Base-by-base conservation (phyloP, 2,797 vertebrate species). In the Urophycis tenuis region DNA sequence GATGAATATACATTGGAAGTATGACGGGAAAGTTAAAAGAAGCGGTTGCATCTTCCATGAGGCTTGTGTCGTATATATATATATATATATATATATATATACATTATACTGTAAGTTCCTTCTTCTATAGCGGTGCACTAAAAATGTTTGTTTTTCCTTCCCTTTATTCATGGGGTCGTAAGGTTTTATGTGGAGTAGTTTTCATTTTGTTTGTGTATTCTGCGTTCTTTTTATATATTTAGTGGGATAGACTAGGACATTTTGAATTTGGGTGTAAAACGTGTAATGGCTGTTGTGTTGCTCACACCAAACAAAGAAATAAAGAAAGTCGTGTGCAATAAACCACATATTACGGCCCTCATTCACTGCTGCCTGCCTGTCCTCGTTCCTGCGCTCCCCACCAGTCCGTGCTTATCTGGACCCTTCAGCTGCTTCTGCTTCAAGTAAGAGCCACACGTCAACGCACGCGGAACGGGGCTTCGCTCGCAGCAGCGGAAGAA, bases 251-350 rank as follows among this genome's bases (percentile, higher is more conserved):
- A 84, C 77, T 86, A 82, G 78, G 75, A 84, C 5, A 80, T 83
- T 84, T 84, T 82, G 76, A 88, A n/a, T 78, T 82, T 86, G 85
- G 82, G 85, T 90, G 85, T 87, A 81, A 87, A 86, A 84, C 80
- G 85, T 93, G 90, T 91, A 89, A 86, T 88, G 82, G 81, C 84
- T 86, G 84, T 90, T 90, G 90, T 92, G 90, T 92, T 92, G 88
- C 89, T 91, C 89, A 87, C 88, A 82, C 90, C 91, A 88, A 90
- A 89, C 86, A 78, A 81, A 85, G 67, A 19, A 36, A 77, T 64
- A 60, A 74, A 84, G 73, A 34, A 69, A 78, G 79, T 89, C 89
- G 92, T 93, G 91, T 93, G 92, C 91, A 94, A 93, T 94, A 94
- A 94, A 93, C 88, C 89, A 86, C 79, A 85, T 90, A 89, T 92